Base-by-base conservation (phyloP, 2,888 invertebrate genomes). In the Sthenelais limicola region DNA sequence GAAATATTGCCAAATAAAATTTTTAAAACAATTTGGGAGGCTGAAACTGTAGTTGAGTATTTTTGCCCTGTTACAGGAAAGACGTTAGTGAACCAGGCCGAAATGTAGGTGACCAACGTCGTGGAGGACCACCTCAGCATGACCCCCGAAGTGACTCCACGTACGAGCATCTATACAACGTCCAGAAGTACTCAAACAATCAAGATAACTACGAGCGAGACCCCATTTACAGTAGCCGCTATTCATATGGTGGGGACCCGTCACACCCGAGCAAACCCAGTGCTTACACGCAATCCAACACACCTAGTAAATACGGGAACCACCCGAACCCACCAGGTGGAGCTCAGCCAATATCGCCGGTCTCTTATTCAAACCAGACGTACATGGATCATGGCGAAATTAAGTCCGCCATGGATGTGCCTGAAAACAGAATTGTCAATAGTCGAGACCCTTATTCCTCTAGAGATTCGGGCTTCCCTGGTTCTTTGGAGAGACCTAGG, bases 321-420 rank as follows among this genome's bases (percentile, higher is more conserved):
- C n/a, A n/a, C n/a, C 15, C 15, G 18, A n/a, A 12, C 32, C 58
- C 28, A 15, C 33, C 58, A 9, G 48, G 32, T 15, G 38, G n/a
- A 30, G 48, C 47, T n/a, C 2, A 9, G 26, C 32, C 7, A 3
- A 26, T 15, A 7, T 1, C 21, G 28, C 26, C 30, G 28, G 5
- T 7, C 3, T 48, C 83, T 21, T 84, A 82, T 74, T 78, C 78
- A 68, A 85, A 86, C 78, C 82, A 82, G 72, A 82, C 82, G 54
- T 85, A 86, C 74, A 84, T 85, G 84, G 85, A 85, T 68, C 82
- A 82, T 56, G 73, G 77, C 18, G 83, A 84, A 12, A 49, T 38
- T 30, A 54, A 71, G 54, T 32, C 58, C 32, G 26, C 43, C n/a
- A 32, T 66, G 54, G 49, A 66, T 15, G 24, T 24, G 1, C 33